Base-by-base conservation (phyloP, 2,888 invertebrate genomes). In the Zonitis immaculata region DNA sequence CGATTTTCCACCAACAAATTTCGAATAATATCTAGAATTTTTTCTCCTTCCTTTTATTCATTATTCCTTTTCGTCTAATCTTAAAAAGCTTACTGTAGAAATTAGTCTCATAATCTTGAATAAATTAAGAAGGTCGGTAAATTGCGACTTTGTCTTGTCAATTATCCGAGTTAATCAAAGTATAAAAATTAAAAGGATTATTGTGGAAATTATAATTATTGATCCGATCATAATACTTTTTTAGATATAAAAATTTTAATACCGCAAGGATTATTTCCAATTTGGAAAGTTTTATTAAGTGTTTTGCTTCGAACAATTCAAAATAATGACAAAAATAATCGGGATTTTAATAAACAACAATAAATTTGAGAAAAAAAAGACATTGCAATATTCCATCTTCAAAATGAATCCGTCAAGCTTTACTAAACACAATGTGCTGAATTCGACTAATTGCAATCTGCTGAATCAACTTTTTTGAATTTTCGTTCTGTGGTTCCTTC, bases 1-100 rank as follows among this genome's bases (percentile, higher is more conserved):
- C 61, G 57, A 59, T 61, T 62, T 60, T 60, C 59, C 43, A 54
- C 18, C 16, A 35, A 35, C 59, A 57, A 58, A 60, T 57, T 58
- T 63, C 62, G 62, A 63, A 64, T 64, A 63, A 35, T 35, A 14
- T 32, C 14, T n/a, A n/a, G n/a, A n/a, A n/a, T n/a, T n/a, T n/a
- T n/a, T n/a, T n/a, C n/a, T n/a, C n/a, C n/a, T n/a, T n/a, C n/a
- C n/a, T n/a, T n/a, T n/a, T n/a, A n/a, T n/a, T n/a, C n/a, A n/a
- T 16, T 43, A 7, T 18, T 12, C 9, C 32, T 46, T 18, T 30
- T 44, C 28, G 12, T 43, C 52, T 43, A 49, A 52, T 52, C 52
- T 35, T 14, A 47, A 48, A 46, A 42, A 27, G 42, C 42, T 48
- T 55, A 55, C 49, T 20, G 39, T 56, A 44, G 52, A 32, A 44